Conservation (phyloP, 2,888 invertebrate species). For the Ochropacha duplaris region DNA sequence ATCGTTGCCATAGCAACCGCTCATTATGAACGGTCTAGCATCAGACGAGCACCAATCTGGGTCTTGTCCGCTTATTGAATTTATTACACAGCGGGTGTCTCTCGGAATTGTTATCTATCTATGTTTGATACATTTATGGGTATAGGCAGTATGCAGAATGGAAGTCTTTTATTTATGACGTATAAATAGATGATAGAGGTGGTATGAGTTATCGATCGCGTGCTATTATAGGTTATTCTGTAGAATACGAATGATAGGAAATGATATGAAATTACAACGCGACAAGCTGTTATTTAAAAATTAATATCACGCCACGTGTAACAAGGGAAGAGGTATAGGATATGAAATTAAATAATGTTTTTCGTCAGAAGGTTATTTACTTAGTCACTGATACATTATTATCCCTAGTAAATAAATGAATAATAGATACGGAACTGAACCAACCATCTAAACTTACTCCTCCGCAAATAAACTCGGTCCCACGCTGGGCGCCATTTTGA, state of each 20-base stretch:
- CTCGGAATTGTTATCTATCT: conserved; percentile 2
- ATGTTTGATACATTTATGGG: not conserved
- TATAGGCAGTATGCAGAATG: not conserved
- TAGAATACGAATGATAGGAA: too few species aligned
- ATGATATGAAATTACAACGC: not conserved
- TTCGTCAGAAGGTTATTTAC: not conserved
- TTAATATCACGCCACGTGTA: not conserved
- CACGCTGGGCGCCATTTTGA: conserved; percentile 28
- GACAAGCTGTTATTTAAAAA: not conserved
- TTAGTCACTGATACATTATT: not conserved
- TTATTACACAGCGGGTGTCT: conserved; percentile 18
- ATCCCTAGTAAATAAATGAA: not conserved
- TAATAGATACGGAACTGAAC: not conserved
- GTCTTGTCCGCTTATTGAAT: conserved; percentile 28
- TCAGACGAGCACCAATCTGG: conserved; percentile 12
- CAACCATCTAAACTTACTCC: not conserved
- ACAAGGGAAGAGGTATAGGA: not conserved
- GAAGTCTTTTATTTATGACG: not conserved
- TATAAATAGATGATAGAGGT: not conserved
- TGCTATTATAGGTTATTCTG: too few species aligned
- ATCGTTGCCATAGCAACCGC: conserved; percentile 29
- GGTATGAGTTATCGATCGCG: too few species aligned
- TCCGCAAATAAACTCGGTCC: conserved; percentile 10
- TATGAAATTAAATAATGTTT: not conserved
- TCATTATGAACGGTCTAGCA: conserved; percentile 19